phyloP scores from a whole-genome alignment of 1,140 invertebrate genomes.

The Arctopsyche grandis region DNA sequence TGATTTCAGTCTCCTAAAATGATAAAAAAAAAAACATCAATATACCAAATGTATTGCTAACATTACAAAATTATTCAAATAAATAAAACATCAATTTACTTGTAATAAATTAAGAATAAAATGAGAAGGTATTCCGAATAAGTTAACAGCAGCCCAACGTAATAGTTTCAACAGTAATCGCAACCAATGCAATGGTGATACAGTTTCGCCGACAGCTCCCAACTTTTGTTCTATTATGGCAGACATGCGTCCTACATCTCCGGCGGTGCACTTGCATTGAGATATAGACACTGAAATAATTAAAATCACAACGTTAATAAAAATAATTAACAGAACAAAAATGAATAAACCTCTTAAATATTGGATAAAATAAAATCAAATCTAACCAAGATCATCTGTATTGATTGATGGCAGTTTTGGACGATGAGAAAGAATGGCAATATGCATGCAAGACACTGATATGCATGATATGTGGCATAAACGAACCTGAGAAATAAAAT shows the following conservation, averaged over 20 bases:
- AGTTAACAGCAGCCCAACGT: slow-evolving; percentile 64
- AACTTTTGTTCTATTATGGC: slow-evolving; percentile 76
- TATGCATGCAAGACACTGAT: slow-evolving; percentile 75
- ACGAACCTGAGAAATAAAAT: slow-evolving; percentile 60
- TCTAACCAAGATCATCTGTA: slow-evolving; percentile 63
- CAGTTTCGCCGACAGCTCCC: slow-evolving; percentile 67
- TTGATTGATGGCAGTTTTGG: slow-evolving; percentile 59
- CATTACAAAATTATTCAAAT: not conserved
- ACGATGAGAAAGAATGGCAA: slow-evolving; percentile 64
- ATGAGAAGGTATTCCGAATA: slow-evolving; percentile 57
- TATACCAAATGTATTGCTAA: slow-evolving; percentile 28
- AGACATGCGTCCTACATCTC: slow-evolving; percentile 80
- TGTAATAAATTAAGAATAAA: not conserved
- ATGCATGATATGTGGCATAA: slow-evolving; percentile 78
- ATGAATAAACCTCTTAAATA: slow-evolving; percentile 15
- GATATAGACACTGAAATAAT: slow-evolving; percentile 68
- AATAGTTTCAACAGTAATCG: slow-evolving; percentile 72
- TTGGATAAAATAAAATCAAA: not conserved
- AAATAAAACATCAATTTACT: slow-evolving; percentile 42
- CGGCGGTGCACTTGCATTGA: slow-evolving; percentile 78
- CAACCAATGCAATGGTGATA: slow-evolving; percentile 75
- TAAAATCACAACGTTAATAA: slow-evolving; percentile 32
- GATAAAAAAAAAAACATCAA: slow-evolving; percentile 29
- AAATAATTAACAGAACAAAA: slow-evolving; percentile 11
- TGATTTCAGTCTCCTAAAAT: slow-evolving; percentile 68